A percentile compares a stretch with the other conserved stretches of the same genome.
phyloP scores from a whole-genome alignment of 2,888 invertebrate genomes.

The Drosophila neotestacea region DNA sequence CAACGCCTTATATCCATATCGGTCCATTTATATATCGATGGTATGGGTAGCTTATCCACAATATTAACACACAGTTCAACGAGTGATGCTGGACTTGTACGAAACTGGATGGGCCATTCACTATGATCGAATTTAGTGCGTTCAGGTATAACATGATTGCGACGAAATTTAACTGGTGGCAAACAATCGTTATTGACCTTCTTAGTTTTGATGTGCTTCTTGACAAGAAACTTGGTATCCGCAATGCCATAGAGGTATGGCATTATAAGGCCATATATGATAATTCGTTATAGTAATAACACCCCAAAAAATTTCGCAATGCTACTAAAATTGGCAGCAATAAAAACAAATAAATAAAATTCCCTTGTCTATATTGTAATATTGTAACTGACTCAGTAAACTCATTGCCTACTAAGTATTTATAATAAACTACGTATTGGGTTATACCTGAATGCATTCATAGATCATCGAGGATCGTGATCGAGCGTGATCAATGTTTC shows the following conservation, averaged over 20 bases:
- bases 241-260: constrained; percentile 69
- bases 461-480: constrained; percentile 6
- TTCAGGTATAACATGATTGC: constrained; percentile 13
- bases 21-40: constrained; percentile 86
- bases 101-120: constrained; percentile 71
- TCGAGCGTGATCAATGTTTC: constrained; percentile 11
- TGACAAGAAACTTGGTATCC: constrained; percentile 62
- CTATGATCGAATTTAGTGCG: constrained; percentile 53
- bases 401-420: constrained; percentile 3
- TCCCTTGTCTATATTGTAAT: not conserved
- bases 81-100: constrained; percentile 85
- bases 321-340: constrained; percentile 11
- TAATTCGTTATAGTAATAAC: not conserved
- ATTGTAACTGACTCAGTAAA: constrained; percentile 9
- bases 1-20: constrained; percentile 85
- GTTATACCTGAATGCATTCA: not conserved
- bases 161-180: constrained; percentile 46
- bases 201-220: not conserved
- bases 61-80: constrained; percentile 80
- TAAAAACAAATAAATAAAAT: not conserved
- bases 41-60: constrained; percentile 84
- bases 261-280: constrained; percentile 40
- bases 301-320: constrained; percentile 28
- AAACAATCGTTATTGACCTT: not conserved
- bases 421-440: constrained; percentile 13